Evolutionary conservation across 2,888 invertebrate genomes (phyloP), one percentile per base, ranked within the genome.

Genomic region (Chirona hameri): DNA sequence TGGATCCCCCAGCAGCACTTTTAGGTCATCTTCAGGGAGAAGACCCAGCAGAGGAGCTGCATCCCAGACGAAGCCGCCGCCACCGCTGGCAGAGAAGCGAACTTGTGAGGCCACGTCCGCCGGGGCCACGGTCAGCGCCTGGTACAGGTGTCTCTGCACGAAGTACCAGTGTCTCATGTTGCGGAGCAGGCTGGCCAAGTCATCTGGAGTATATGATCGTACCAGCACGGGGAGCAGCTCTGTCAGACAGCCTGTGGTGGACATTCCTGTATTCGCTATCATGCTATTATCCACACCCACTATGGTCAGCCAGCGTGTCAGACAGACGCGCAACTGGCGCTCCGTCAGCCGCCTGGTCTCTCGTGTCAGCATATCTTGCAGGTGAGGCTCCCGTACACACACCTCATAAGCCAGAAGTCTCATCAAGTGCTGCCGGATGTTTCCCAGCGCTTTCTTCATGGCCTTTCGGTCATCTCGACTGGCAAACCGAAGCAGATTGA

Each of bases 41-140:
- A 39, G 39, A 5, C 7, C 39, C 7, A 39, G 7, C 39, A 39
- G 39, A 5, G 39, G 39, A 39, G 39, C 39, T 39, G 39, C 39
- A 7, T 39, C 39, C 39, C 39, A 39, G 39, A 39, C 39, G 39
- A 39, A 39, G 7, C 39, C 39, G 39, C 39, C 39, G 39, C 39
- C 39, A 39, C 39, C 39, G 39, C 39, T 39, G 39, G 39, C 39
- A 39, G 39, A 39, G 39, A 39, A 39, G 39, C 39, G 7, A 39
- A 39, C 39, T 2, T 39, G 39, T 39, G 39, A 39, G 39, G 39
- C 39, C 39, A 39, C 39, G 39, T 39, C 39, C 39, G 39, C 39
- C 39, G 39, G 39, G 39, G 39, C 39, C 65, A 83, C 81, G 18
- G 83, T 46, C 79, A 83, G 82, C 29, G 83, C 82, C 39, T n/a